These are phyloP conservation scores for Drosophila rellima DNA, from an alignment of 2,888 invertebrate species.

Conservation along the genomic window DNA sequence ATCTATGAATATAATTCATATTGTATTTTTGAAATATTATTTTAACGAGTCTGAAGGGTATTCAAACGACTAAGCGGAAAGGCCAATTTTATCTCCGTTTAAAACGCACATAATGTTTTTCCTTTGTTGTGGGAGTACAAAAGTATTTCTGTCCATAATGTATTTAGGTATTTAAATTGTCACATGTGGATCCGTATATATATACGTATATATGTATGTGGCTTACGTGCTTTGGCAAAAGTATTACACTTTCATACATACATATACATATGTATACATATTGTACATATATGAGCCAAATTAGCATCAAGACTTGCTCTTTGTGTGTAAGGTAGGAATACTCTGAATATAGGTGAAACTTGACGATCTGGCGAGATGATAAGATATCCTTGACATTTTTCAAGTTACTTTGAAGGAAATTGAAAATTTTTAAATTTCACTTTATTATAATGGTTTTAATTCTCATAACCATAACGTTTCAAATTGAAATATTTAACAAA, in stretches of 20 bases:
- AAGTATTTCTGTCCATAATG: slow-evolving; percentile 18
- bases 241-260: neutral
- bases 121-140: slow-evolving; percentile 27
- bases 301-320: slow-evolving; percentile 10
- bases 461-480: no score
- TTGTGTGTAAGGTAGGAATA: slow-evolving; percentile 13
- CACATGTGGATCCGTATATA: neutral
- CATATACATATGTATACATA: slow-evolving; percentile 4
- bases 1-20: no score
- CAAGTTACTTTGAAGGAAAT: no score
- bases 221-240: slow-evolving; percentile 25
- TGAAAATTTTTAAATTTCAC: no score
- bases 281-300: slow-evolving; percentile 3
- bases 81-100: slow-evolving; percentile 1
- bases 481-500: no score
- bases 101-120: slow-evolving; percentile 23
- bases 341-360: neutral
- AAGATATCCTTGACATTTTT: no score
- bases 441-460: no score
- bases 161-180: neutral
- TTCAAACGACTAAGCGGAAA: slow-evolving; percentile 31
- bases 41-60: slow-evolving; percentile 19
- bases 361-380: neutral
- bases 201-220: neutral
- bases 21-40: neutral